Evolutionary conservation across 1,140 invertebrate species (phyloP).

Genomic region (Muscidifurax raptorellus): DNA sequence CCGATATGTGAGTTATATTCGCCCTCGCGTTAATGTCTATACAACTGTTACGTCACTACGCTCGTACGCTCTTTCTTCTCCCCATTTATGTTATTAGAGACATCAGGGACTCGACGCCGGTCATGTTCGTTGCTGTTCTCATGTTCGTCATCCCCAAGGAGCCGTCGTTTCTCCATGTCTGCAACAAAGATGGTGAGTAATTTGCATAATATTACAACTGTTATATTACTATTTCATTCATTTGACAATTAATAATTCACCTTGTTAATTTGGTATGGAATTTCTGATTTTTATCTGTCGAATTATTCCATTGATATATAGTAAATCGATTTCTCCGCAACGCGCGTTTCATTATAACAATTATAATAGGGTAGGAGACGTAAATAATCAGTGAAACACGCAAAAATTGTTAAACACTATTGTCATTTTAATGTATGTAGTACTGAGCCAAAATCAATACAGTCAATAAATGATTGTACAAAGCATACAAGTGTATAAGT

Average conservation of each 20-base stretch:
- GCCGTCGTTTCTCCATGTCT: constrained; percentile 80
- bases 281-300: too few species aligned
- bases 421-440: background rate
- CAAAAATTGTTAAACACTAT: background rate
- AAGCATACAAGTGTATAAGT: background rate
- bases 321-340: too few species aligned
- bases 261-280: too few species aligned
- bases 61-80: background rate
- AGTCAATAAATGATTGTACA: background rate
- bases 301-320: too few species aligned
- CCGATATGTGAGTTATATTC: constrained; percentile 70
- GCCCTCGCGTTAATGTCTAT: background rate
- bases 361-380: background rate
- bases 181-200: constrained; percentile 67
- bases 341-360: background rate
- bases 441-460: background rate
- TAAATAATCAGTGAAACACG: background rate
- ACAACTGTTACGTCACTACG: background rate
- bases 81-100: constrained; percentile 70
- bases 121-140: constrained; percentile 85
- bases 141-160: constrained; percentile 88
- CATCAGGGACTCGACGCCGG: constrained; percentile 86
- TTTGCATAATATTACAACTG: too few species aligned
- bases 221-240: background rate
- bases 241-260: too few species aligned